Percentiles rank a stretch among this genome's conserved stretches.
Conservation (phyloP, 2,888 invertebrate species). For the Aelia acuminata region DNA sequence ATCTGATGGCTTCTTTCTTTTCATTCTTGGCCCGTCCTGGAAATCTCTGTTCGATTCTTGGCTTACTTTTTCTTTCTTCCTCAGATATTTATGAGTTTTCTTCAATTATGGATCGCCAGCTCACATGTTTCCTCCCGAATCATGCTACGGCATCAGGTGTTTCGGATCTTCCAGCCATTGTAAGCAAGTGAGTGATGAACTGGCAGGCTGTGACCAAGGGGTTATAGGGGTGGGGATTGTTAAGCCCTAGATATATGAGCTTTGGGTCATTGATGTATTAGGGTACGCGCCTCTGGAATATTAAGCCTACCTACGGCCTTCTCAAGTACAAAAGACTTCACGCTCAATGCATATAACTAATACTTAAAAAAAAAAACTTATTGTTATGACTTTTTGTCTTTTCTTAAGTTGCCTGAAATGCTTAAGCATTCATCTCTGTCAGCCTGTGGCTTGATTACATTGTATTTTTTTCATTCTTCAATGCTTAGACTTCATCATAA, state of each 20-base stretch:
- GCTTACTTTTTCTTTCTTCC: background rate
- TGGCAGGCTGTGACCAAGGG: background rate
- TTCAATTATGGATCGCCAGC: background rate
- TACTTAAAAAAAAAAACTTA: no score
- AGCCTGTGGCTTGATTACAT: no score
- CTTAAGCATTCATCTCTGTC: no score
- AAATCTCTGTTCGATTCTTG: background rate
- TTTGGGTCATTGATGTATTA: constrained; percentile 29
- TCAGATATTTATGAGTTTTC: background rate
- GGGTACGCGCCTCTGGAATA: background rate
- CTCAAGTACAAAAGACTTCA: background rate
- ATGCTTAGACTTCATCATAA: no score
- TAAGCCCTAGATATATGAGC: constrained; percentile 13
- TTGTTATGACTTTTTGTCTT: no score
- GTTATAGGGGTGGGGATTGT: background rate
- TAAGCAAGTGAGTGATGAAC: background rate
- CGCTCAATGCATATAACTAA: no score
- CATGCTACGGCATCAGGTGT: background rate
- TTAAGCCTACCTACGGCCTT: background rate
- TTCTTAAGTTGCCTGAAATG: no score
- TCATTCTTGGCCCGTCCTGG: background rate
- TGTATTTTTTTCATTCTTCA: no score
- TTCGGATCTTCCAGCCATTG: background rate
- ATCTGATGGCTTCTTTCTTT: background rate
- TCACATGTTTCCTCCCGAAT: background rate